Evolutionary conservation across 53 echinoderm and acorn worm genomes (phyloP).

Genomic region (Paracentrotus lividus): DNA sequence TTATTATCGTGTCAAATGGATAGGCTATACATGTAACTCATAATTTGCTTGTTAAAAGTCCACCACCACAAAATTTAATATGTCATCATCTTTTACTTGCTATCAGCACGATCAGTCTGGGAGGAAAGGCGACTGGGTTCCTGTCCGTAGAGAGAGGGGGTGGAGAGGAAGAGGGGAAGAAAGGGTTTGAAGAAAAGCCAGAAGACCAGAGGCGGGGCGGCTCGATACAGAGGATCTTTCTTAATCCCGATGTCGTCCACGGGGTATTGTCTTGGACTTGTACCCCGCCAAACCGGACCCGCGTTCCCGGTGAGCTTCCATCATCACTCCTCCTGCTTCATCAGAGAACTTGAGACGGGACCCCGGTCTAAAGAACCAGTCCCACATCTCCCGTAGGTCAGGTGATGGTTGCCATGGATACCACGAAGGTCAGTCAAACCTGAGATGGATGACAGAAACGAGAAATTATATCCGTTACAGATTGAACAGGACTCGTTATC

Average conservation of each 20-base stretch:
- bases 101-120: conserved; percentile 30
- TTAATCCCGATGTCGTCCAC: conserved; percentile 58
- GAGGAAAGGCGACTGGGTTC: conserved; percentile 20
- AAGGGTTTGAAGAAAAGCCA: conserved; percentile 5
- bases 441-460: conserved; percentile 47
- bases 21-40: no score
- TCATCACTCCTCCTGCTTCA: conserved; percentile 54
- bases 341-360: background rate
- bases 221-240: conserved; percentile 16
- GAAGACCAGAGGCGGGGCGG: conserved; percentile 50
- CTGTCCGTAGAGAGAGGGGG: background rate
- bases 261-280: conserved; percentile 62
- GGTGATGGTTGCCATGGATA: conserved; percentile 6
- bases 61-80: background rate
- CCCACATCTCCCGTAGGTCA: background rate
- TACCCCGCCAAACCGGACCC: conserved; percentile 60
- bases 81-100: conserved; percentile 16
- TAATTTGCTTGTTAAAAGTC: background rate
- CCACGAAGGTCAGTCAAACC: conserved; percentile 24
- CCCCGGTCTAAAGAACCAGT: background rate
- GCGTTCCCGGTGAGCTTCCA: conserved; percentile 54
- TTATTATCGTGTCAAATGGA: no score
- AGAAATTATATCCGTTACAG: conserved; percentile 11
- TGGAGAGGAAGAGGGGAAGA: background rate
- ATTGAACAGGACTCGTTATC: conserved; percentile 1